These are phyloP conservation scores for Chrysaora quinquecirrha DNA, from an alignment of 30 jellyfish, hydroid and myxozoan genomes.

Conservation along the genomic window DNA sequence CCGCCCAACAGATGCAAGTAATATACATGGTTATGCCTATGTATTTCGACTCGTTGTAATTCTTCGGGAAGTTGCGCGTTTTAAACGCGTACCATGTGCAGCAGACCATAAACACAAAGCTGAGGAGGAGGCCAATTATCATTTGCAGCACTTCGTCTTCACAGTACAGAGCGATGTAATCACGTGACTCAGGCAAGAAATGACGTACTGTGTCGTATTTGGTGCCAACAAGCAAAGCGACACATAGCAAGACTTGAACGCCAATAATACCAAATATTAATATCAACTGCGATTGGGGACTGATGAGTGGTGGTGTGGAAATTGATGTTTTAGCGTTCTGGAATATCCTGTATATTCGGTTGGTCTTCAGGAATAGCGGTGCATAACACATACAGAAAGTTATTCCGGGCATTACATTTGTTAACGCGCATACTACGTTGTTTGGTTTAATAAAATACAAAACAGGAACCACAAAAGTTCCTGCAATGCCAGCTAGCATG, in stretches of 20 bases:
- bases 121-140: slow-evolving; percentile 62
- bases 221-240: slow-evolving; percentile 78
- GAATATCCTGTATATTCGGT: slow-evolving; percentile 89
- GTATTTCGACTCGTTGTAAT: slow-evolving; percentile 91
- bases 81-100: slow-evolving; percentile 88
- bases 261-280: slow-evolving; percentile 54
- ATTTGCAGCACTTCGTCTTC: slow-evolving; percentile 59
- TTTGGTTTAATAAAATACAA: slow-evolving; percentile 62
- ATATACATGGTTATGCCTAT: slow-evolving; percentile 93
- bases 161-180: slow-evolving; percentile 55
- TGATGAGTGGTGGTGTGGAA: slow-evolving; percentile 79
- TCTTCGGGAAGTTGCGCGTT: slow-evolving; percentile 96
- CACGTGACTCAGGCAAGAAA: slow-evolving; percentile 43
- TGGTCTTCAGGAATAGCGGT: slow-evolving; percentile 83
- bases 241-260: slow-evolving; percentile 81
- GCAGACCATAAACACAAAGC: slow-evolving; percentile 89
- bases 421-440: slow-evolving; percentile 48
- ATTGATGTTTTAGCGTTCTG: slow-evolving; percentile 76
- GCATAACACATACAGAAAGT: slow-evolving; percentile 84
- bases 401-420: slow-evolving; percentile 77
- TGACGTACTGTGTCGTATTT: slow-evolving; percentile 17
- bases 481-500: slow-evolving; percentile 74
- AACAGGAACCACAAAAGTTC: slow-evolving; percentile 59
- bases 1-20: slow-evolving; percentile 94
- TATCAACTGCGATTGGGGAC: slow-evolving; percentile 85